phyloP scores from a whole-genome alignment of 2,797 vertebrate species.

The Sebastes melanostomus region DNA sequence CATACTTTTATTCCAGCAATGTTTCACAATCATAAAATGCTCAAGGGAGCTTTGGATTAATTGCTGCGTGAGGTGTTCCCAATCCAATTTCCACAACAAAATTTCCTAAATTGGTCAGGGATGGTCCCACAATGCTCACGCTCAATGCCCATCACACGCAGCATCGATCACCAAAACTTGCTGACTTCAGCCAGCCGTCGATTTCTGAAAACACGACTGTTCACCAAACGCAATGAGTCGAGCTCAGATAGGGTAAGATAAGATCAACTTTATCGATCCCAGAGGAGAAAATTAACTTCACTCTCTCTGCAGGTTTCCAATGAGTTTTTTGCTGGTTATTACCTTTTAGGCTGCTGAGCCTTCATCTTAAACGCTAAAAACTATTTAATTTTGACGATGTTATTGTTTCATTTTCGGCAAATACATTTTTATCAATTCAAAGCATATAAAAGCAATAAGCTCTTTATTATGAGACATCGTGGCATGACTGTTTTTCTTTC shows the following conservation, averaged over 20 bases:
- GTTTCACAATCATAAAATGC: not conserved
- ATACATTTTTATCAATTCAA: not conserved
- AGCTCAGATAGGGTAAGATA: not conserved
- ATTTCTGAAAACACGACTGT: constrained; percentile 19
- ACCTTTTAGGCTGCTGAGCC: not conserved
- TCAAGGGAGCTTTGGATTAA: not conserved
- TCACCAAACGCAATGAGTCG: constrained; percentile 11
- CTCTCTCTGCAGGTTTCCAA: constrained; percentile 2
- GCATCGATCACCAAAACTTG: constrained; percentile 17
- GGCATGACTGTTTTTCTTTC: not conserved
- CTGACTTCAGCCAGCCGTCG: constrained; percentile 7
- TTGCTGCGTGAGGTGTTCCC: not conserved
- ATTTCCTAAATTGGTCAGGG: not conserved
- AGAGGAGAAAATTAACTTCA: not conserved
- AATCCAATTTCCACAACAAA: not conserved
- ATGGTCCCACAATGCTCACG: not conserved
- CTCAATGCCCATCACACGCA: not conserved
- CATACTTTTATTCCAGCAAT: not conserved
- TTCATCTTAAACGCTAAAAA: not conserved
- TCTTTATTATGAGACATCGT: not conserved
- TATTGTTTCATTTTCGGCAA: not conserved
- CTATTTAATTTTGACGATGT: not conserved
- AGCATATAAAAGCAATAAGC: not conserved
- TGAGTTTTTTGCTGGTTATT: not conserved
- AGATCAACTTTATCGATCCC: constrained; percentile 21